These are phyloP conservation scores for Sepiola atlantica DNA, from an alignment of 2,888 invertebrate species.

Conservation along the genomic window DNA sequence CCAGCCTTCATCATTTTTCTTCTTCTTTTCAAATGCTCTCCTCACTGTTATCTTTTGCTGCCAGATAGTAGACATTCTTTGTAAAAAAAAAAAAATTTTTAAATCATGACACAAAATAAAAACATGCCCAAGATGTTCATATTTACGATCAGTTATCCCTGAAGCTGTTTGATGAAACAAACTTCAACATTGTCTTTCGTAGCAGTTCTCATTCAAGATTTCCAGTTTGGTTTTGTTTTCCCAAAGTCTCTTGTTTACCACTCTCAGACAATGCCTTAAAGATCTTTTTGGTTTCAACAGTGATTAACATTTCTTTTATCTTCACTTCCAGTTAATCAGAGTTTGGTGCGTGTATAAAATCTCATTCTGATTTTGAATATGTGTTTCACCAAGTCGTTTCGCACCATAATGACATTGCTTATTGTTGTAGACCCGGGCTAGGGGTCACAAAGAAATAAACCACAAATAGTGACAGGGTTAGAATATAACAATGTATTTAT, in stretches of 20 bases:
- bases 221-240: slow-evolving; percentile 32
- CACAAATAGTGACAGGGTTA: no score
- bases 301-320: neutral
- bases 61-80: neutral
- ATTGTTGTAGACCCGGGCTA: no score
- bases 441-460: no score
- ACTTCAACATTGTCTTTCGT: neutral
- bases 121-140: neutral
- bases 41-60: neutral
- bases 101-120: neutral
- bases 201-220: neutral
- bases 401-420: neutral
- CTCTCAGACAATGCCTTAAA: neutral
- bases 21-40: neutral
- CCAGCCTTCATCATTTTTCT: neutral
- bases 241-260: slow-evolving; percentile 6
- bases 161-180: slow-evolving; percentile 18
- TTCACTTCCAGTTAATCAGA: neutral
- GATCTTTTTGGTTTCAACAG: neutral
- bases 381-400: neutral
- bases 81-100: neutral
- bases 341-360: neutral
- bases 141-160: neutral
- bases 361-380: neutral
- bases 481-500: no score